These are phyloP conservation scores for Eupithecia abbreviata DNA, from an alignment of 2,888 invertebrate genomes.

Conservation along the genomic window DNA sequence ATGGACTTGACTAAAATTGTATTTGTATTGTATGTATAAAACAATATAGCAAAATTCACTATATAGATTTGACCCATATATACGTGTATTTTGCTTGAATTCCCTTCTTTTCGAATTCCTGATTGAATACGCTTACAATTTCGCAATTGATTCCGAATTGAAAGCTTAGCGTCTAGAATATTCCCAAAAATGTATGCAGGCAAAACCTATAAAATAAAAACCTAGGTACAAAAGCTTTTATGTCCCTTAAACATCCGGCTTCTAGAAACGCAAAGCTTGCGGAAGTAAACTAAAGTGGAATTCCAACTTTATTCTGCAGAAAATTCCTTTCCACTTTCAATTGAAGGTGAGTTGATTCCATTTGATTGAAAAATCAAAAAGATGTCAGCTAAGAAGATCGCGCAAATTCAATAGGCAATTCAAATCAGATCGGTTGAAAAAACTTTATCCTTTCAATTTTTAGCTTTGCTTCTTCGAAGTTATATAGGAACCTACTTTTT, in stretches of 20 bases:
- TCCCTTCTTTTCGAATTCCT: too few relatives aligned
- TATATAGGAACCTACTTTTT: too few relatives aligned
- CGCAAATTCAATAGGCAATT: background rate
- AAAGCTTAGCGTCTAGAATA: too few relatives aligned
- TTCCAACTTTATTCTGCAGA: background rate
- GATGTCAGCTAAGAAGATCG: background rate
- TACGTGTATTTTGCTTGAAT: too few relatives aligned
- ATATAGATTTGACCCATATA: too few relatives aligned
- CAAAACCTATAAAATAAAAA: background rate
- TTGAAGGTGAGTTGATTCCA: background rate
- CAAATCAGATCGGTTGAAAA: background rate
- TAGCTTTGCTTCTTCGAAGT: background rate
- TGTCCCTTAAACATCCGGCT: background rate
- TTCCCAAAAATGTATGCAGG: too few relatives aligned
- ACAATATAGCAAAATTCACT: too few relatives aligned
- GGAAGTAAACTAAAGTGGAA: conserved; percentile 16
- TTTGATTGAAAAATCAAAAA: conserved; percentile 16
- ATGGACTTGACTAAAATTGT: too few relatives aligned
- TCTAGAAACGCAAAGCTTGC: background rate
- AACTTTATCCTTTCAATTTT: background rate
- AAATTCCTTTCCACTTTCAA: conserved; percentile 8
- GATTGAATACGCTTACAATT: too few relatives aligned
- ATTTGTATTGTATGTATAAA: too few relatives aligned
- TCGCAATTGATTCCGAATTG: too few relatives aligned
- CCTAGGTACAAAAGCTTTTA: background rate